Evolutionary conservation across 1,140 invertebrate species (phyloP).

Genomic region (Patella vulgata): DNA sequence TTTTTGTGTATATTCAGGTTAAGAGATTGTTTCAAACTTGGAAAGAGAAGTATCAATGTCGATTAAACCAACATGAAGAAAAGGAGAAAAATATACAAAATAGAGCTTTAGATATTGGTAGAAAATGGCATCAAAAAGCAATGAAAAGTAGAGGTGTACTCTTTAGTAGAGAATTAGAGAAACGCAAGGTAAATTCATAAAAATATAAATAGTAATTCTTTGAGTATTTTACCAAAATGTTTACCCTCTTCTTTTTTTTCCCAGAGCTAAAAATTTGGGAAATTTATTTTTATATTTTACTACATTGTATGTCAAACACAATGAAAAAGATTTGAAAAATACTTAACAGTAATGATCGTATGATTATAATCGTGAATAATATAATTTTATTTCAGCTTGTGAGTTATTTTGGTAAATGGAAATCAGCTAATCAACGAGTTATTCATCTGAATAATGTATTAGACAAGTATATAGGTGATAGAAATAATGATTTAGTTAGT

Average conservation of each 20-base stretch:
- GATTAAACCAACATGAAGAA: background rate
- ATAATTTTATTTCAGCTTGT: conserved; percentile 9
- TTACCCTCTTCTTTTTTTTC: no score
- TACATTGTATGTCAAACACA: no score
- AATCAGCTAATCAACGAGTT: background rate
- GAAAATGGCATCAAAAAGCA: conserved; percentile 4
- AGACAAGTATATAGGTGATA: background rate
- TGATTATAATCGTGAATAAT: no score
- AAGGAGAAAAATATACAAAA: conserved; percentile 1
- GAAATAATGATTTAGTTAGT: background rate
- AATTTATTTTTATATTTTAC: background rate
- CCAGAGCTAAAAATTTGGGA: background rate
- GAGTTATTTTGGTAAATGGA: conserved; percentile 6
- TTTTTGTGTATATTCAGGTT: background rate
- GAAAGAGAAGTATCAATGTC: background rate
- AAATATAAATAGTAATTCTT: background rate
- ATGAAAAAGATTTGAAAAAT: no score
- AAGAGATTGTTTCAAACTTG: conserved; percentile 9
- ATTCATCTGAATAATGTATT: background rate
- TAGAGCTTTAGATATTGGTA: conserved; percentile 9
- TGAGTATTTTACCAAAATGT: background rate
- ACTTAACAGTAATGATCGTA: no score
- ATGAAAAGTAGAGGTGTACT: conserved; percentile 9
- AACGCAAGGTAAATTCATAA: conserved; percentile 5
- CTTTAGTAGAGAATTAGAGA: conserved; percentile 3